These are phyloP conservation scores for Lycorma delicatula DNA, from an alignment of 1,140 invertebrate species.

Conservation along the genomic window DNA sequence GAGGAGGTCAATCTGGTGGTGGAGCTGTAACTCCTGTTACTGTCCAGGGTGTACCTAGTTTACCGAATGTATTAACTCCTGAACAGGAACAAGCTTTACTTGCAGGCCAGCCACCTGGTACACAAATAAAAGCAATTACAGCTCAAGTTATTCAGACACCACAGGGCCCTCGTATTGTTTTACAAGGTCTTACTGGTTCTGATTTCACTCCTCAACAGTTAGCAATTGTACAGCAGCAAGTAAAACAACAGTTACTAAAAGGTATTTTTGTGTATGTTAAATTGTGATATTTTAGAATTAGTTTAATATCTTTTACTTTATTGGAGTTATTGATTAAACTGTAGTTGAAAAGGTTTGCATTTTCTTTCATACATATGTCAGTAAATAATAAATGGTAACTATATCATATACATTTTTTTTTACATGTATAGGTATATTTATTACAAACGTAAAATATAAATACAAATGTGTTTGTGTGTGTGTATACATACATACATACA, in stretches of 20 bases:
- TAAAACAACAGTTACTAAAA: slow-evolving; percentile 78
- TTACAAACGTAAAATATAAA: too few species aligned
- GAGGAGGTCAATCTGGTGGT: neutral
- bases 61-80: slow-evolving; percentile 6
- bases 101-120: slow-evolving; percentile 69
- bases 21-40: neutral
- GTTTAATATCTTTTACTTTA: too few species aligned
- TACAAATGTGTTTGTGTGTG: too few species aligned
- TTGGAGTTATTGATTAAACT: too few species aligned
- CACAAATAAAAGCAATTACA: slow-evolving; percentile 76
- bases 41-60: slow-evolving; percentile 7
- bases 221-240: slow-evolving; percentile 72
- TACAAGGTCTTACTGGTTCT: slow-evolving; percentile 71
- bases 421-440: too few species aligned
- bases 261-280: slow-evolving; percentile 40
- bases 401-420: too few species aligned
- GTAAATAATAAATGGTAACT: too few species aligned
- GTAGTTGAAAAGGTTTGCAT: too few species aligned
- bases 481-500: too few species aligned
- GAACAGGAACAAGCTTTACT: slow-evolving; percentile 44
- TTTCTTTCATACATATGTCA: too few species aligned
- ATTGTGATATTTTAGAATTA: too few species aligned
- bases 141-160: slow-evolving; percentile 72
- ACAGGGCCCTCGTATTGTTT: slow-evolving; percentile 70
- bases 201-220: slow-evolving; percentile 72